Percentiles rank a stretch among this genome's conserved stretches.
phyloP scores from a whole-genome alignment of 2,888 invertebrate species.

The Heliconius erato region DNA sequence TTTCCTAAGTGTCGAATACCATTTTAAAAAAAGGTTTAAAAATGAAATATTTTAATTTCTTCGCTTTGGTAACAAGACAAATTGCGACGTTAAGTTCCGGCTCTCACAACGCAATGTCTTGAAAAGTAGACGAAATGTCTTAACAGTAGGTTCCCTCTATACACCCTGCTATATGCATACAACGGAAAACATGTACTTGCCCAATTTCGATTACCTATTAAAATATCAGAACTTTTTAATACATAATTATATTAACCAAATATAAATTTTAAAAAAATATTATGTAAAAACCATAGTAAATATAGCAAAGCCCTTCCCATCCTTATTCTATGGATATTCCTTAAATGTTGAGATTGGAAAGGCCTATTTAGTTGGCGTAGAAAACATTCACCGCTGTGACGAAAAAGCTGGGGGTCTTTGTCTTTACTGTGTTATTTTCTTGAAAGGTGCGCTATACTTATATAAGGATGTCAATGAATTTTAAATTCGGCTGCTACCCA shows the following conservation, averaged over 20 bases:
- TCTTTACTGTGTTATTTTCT: slow-evolving; percentile 80
- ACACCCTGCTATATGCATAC: no score
- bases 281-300: not conserved
- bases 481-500: slow-evolving; percentile 73
- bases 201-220: not conserved
- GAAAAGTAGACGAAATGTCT: not conserved
- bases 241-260: not conserved
- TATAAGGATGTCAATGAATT: slow-evolving; percentile 78
- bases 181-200: not conserved
- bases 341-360: slow-evolving; percentile 82
- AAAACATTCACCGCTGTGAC: slow-evolving; percentile 72
- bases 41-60: no score
- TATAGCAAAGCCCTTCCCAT: not conserved
- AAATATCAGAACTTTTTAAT: not conserved
- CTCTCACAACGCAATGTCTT: no score
- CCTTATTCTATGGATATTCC: slow-evolving; percentile 59
- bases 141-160: not conserved
- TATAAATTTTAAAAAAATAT: no score
- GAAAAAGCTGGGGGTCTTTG: slow-evolving; percentile 71
- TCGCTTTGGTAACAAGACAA: no score
- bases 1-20: no score
- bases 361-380: slow-evolving; percentile 76
- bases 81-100: no score
- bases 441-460: slow-evolving; percentile 69
- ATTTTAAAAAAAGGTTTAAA: no score